Evolutionary conservation across 2,888 invertebrate genomes (phyloP), one percentile per base, ranked within the genome.

Genomic region (Dynastes grantii): DNA sequence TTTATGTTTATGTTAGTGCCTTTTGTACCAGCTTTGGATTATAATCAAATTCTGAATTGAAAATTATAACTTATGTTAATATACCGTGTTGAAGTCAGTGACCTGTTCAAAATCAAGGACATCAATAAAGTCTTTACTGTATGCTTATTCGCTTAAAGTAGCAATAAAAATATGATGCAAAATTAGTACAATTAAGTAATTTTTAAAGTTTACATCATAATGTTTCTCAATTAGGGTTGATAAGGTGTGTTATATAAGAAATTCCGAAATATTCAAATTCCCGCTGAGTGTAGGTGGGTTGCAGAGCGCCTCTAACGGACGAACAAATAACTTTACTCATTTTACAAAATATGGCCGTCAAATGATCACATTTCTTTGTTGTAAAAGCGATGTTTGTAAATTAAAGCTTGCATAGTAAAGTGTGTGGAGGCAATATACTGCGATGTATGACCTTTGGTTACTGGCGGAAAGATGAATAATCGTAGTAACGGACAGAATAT

Each of bases 341-440:
- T 73, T 73, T 73, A 73, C 73, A 79, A 88, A 87, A 87, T 87
- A 88, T 88, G 88, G 88, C 88, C 88, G 88, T 87, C 87, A 87
- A 88, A 87, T 87, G 88, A 88, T 87, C 88, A 87, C 87, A 86
- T 86, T 86, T 86, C 89, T 89, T 89, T 89, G 88, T 89, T 88
- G 85, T 84, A 87, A 84, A 84, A 80, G 84, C 81, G 85, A 85
- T 85, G 86, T 87, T 88, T 87, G 85, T 84, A 82, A 84, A 84
- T 83, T 83, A 82, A 83, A 81, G 80, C 73, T 32, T 58, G 51
- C 55, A 73, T 78, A 71, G 79, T 78, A 78, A 67, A 71, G 79
- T 80, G 81, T 79, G 83, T 76, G 78, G 78, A 71, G 77, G 75
- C 65, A 77, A 65, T 77, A 71, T 61, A 75, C 51, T 76, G 78